Conservation (phyloP, 1,140 invertebrate genomes). For the Bombus polaris region DNA sequence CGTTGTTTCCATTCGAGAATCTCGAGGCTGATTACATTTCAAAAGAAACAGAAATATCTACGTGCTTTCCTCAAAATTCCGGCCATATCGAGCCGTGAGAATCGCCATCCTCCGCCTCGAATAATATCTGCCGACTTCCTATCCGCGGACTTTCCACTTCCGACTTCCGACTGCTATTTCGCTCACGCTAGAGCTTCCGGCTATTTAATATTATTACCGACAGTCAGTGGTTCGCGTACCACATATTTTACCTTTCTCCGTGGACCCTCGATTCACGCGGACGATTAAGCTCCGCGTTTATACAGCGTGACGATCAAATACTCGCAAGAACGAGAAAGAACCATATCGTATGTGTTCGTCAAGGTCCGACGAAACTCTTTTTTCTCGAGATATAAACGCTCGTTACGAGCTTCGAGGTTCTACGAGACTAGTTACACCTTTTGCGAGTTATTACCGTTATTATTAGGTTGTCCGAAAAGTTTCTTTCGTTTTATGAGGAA, state of each 20-base stretch:
- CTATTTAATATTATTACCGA: background rate
- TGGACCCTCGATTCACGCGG: slow-evolving; percentile 1
- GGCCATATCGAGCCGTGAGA: background rate
- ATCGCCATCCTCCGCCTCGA: background rate
- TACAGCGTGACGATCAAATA: background rate
- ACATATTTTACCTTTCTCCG: slow-evolving; percentile 4
- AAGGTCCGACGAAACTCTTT: too few relatives aligned
- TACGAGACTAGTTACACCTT: too few relatives aligned
- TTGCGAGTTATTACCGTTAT: too few relatives aligned
- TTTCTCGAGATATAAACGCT: too few relatives aligned
- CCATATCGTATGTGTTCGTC: background rate
- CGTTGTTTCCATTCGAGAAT: too few relatives aligned
- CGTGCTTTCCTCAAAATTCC: too few relatives aligned
- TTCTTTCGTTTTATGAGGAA: too few relatives aligned
- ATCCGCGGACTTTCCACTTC: background rate
- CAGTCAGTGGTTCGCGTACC: background rate
- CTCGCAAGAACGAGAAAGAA: background rate
- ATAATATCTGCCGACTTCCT: background rate
- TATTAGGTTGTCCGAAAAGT: too few relatives aligned
- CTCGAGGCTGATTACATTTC: background rate
- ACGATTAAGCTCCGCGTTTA: background rate
- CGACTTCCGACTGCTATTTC: slow-evolving; percentile 3
- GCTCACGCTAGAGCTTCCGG: slow-evolving; percentile 12
- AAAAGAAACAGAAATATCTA: background rate
- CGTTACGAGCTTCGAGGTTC: too few relatives aligned